Base-by-base conservation (phyloP, 2,888 invertebrate genomes). In the Polydrusus cervinus region DNA sequence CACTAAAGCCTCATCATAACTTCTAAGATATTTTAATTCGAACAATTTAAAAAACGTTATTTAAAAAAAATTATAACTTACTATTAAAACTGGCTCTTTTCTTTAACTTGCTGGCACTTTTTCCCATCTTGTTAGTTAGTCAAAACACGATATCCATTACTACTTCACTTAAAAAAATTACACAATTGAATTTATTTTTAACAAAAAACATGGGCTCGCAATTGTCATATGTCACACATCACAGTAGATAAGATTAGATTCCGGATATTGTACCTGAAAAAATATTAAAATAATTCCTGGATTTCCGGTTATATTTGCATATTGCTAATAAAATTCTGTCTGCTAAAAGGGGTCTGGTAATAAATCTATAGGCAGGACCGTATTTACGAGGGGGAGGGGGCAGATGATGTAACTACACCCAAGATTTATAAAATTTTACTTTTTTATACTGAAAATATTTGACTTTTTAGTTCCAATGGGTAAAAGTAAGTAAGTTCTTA, bases 71-170 rank as follows among this genome's bases (percentile, higher is more conserved):
- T n/a, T n/a, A n/a, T n/a, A 68, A 80, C 81, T 76, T 80, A 81
- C 81, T 80, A 61, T 79, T 77, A 66, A 79, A 51, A 74, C 80
- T 81, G 68, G 83, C 81, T 75, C 83, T 82, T 74, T 82, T 84
- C 79, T 85, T 85, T 71, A 84, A 73, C 80, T 86, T 86, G 78
- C 86, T 86, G 53, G 85, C 82, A 55, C 83, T 80, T 81, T 86
- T 86, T 60, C 86, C 86, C 86, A 86, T 86, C 51, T 79, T 75
- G 34, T 60, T 2, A 57, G 43, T 60, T 2, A 57, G 43, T 62
- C 57, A 43, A 14, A 34, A 34, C 14, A 25, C 8, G 25, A 62
- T 25, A 25, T 53, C 65, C 57, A 38, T 60, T 34, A 16, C 38
- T 14, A 34, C 34, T 38, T 57, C 38, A 57, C 57, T 34, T 57